Base-by-base conservation (phyloP, 2,113 vertebrate species). In the Macrotus californicus region DNA sequence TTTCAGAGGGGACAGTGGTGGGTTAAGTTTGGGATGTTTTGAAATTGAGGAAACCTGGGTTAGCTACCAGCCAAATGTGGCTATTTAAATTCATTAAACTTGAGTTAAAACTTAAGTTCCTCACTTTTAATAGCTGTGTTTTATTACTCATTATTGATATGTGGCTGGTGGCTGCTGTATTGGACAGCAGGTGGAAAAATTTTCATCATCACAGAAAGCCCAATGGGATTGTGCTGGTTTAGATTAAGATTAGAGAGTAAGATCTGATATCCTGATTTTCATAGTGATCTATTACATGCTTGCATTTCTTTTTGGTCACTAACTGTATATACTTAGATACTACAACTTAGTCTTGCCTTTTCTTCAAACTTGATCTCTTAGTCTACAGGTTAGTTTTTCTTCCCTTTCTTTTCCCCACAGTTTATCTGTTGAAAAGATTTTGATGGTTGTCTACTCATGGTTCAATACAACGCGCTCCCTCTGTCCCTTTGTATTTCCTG, bases 361-460 rank as follows among this genome's bases (percentile, higher is more conserved):
- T 88, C 21, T 81, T 39, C 54, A 87, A 73, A 66, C 73, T 64
- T 91, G n/a, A 87, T 79, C n/a, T 94, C 10, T 84, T 85, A 94
- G 11, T 80, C 41, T 72, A 64, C 24, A 64, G 66, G 29, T 86
- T 72, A n/a, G 66, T 61, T 31, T 86, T 72, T 90, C n/a, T 80
- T 80, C 61, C 43, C 52, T 88, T 61, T 56, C 36, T 92, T 83
- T 76, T 66, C 56, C 43, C 29, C 48, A 79, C 15, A 72, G 1
- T 61, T 39, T 41, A 52, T 64, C 52, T 24, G 14, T 66, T 80
- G 73, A 39, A 46, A 66, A 91, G 36, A 75, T 81, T 75, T 73
- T 81, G 36, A 54, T 73, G 36, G 46, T 39, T 64, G 22, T 31
- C 61, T 22, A 64, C 29, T 94, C 3, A 10, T 64, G n/a, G 66